A percentile compares a stretch with the other conserved stretches of the same genome.
phyloP scores from a whole-genome alignment of 2,888 invertebrate genomes.

The Andrena haemorrhoa region DNA sequence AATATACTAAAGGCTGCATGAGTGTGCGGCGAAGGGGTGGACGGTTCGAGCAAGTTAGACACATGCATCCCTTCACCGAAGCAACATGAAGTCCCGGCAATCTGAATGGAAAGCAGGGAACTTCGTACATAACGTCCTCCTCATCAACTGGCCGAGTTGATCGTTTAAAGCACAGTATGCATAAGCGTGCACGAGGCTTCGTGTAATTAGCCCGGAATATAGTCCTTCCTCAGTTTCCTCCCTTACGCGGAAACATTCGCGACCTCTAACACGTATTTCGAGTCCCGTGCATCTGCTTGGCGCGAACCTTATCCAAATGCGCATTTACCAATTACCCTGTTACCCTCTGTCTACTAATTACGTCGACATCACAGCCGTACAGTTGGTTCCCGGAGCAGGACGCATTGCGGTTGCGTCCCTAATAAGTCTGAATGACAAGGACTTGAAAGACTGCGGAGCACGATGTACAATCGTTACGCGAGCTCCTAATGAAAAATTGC shows the following conservation, averaged over 20 bases:
- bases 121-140: conserved; percentile 32
- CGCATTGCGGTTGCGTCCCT: no score
- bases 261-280: neutral
- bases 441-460: no score
- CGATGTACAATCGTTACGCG: no score
- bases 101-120: conserved; percentile 35
- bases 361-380: no score
- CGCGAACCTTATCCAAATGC: neutral
- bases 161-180: conserved; percentile 33
- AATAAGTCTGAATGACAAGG: no score
- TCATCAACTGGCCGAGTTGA: conserved; percentile 25
- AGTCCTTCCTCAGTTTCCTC: neutral
- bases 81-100: neutral
- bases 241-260: neutral
- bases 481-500: no score
- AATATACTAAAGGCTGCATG: neutral
- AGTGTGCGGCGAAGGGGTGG: conserved; percentile 1
- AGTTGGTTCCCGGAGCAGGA: no score
- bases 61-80: neutral
- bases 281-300: neutral
- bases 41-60: conserved; percentile 13
- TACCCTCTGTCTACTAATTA: no score
- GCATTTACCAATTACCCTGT: neutral
- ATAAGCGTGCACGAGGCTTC: conserved; percentile 27
- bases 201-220: conserved; percentile 27